Evolutionary conservation across 1,140 invertebrate species (phyloP), one percentile per base, ranked within the genome.

Genomic region (Drosophila santomea): DNA sequence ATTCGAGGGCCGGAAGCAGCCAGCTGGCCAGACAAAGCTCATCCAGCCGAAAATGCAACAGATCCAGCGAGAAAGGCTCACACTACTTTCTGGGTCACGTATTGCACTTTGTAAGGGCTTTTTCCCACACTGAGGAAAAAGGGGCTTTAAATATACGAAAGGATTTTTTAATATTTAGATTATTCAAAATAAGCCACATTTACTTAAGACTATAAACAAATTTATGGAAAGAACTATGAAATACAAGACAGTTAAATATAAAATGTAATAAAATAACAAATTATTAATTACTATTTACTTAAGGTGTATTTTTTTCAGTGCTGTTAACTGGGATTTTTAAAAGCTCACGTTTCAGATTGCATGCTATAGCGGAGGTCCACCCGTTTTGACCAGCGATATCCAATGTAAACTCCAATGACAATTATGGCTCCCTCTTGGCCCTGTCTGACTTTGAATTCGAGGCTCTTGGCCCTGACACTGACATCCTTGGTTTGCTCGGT

Each of bases 41-140:
- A 43, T 36, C 36, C 63, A 48, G 25, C 67, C 64, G 15, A 76
- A 76, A 76, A 57, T 76, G 72, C 73, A 76, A 76, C 73, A 76
- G 73, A 58, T 52, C 43, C 73, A 28, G 32, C 12, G 25, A 48
- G 10, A 48, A 43, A 47, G 35, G 32, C 64, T 50, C 44, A 28
- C 35, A 28, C 32, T 68, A 32, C 10, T 35, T 69, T 41, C 20
- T 71, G 66, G 38, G 73, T 76, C 73, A 76, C 72, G 73, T 76
- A 76, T 67, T 39, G 54, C 44, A 74, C 67, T 67, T 63, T 38
- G 39, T 54, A 25, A 41, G 50, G 36, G 36, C 50, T 63, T 74
- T 63, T 71, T 61, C 38, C 12, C 11, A 14, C 38, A 39, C 38
- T 39, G 12, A 39, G 12, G 4, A 39, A 39, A 39, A 4, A 14